A percentile compares a stretch with the other conserved stretches of the same genome.
Conservation (phyloP, 2,888 invertebrate genomes). For the Plagodis pulveraria region DNA sequence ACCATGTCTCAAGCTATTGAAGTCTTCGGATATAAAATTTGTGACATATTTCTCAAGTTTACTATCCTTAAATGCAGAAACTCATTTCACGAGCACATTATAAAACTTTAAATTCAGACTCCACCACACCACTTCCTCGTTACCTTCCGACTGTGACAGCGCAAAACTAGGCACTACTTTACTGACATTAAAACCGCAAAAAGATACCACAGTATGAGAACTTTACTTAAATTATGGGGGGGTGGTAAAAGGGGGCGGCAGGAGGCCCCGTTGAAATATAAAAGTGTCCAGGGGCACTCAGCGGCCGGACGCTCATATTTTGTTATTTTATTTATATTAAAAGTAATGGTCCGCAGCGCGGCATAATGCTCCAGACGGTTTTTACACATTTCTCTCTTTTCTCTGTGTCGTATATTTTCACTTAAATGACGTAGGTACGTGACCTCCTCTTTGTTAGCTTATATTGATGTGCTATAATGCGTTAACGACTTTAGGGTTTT, state of each 20-base stretch:
- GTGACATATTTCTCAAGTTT: not conserved
- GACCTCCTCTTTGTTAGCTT: constrained; percentile 72
- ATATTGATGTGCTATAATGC: constrained; percentile 56
- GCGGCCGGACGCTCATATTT: constrained; percentile 85
- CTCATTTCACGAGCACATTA: constrained; percentile 7
- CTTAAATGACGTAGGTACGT: constrained; percentile 81
- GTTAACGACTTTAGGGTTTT: constrained; percentile 48
- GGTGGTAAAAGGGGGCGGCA: constrained; percentile 43
- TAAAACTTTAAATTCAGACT: constrained; percentile 15
- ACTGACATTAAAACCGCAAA: constrained; percentile 40
- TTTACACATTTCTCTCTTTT: constrained; percentile 81
- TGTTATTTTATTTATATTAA: constrained; percentile 85
- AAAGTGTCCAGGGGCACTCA: constrained; percentile 83
- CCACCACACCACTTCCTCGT: constrained; percentile 22
- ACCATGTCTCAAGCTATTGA: no score
- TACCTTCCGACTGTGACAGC: constrained; percentile 23
- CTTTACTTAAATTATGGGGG: constrained; percentile 45
- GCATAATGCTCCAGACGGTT: constrained; percentile 80
- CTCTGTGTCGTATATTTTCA: constrained; percentile 81
- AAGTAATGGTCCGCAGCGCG: constrained; percentile 80
- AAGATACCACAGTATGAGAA: constrained; percentile 41
- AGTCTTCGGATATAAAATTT: no score
- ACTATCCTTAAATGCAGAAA: constrained; percentile 5
- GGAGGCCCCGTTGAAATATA: constrained; percentile 70
- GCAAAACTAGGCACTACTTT: constrained; percentile 35